Evolutionary conservation across 1,140 invertebrate genomes (phyloP), one percentile per base, ranked within the genome.

Genomic region (Maconellicoccus hirsutus): DNA sequence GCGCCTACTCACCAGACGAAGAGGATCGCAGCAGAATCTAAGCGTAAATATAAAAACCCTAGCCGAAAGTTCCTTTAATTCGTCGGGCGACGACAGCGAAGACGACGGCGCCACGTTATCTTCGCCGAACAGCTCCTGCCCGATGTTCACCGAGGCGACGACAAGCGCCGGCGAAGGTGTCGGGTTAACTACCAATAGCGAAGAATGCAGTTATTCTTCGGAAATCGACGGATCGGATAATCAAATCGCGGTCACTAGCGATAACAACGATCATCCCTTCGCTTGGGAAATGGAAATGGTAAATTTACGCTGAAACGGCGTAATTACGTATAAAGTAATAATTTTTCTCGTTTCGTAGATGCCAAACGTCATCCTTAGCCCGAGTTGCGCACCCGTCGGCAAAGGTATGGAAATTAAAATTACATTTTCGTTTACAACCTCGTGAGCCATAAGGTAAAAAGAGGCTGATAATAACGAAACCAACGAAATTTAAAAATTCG

Each of bases 171-270:
- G 87, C 59, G 91, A 93, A 78, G 29, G 29, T 6, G 85, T 85
- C 84, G 91, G 80, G 77, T 81, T 92, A 71, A 93, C 91, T 14
- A 92, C 91, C 69, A 93, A 93, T 78, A 92, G 89, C 78, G 88
- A 89, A 77, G 90, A 92, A 71, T 90, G 89, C 76, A 92, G 90
- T 77, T 91, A 91, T 75, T 88, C 86, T 73, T 90, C 89, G 0
- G 89, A 90, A 76, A 81, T 86, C 19, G 84, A 87, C 72, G 84
- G 86, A 73, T 84, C 85, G 0, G 84, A 85, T 74, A 76, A 79
- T 27, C 79, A 82, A 16, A 82, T 79, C 70, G 80, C 71, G 76
- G 80, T 75, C 75, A 77, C 71, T 74, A 83, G 78, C 78, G 80
- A 73, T 75, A 83, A 77, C 80, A 82, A 75, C 76, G 84, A 86